Conservation (phyloP, 2,888 invertebrate species). For the Stegana nigrithorax region DNA sequence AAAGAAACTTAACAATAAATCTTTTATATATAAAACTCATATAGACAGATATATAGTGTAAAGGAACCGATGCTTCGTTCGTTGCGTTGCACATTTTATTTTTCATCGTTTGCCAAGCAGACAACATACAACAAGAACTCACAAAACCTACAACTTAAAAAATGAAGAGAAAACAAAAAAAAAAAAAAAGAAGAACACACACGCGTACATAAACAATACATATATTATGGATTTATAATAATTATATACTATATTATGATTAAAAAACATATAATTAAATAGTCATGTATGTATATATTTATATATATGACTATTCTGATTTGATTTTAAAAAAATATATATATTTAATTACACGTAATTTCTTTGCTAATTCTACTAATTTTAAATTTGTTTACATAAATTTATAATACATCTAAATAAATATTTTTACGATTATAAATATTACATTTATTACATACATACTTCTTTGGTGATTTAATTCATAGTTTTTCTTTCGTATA, state of each 20-base stretch:
- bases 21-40: constrained; percentile 39
- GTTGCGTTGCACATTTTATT: constrained; percentile 56
- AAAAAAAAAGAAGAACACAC: constrained; percentile 29
- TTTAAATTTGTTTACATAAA: constrained; percentile 53
- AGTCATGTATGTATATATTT: neutral
- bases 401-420: constrained; percentile 28
- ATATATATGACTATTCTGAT: constrained; percentile 24
- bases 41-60: neutral
- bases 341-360: constrained; percentile 35
- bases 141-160: constrained; percentile 30
- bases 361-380: constrained; percentile 36
- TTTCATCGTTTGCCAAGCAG: constrained; percentile 60
- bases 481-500: constrained; percentile 42
- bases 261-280: constrained; percentile 12
- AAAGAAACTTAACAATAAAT: constrained; percentile 45
- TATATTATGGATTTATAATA: constrained; percentile 34
- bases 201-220: constrained; percentile 27
- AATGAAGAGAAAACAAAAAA: constrained; percentile 14
- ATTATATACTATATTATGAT: constrained; percentile 35
- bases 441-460: constrained; percentile 7
- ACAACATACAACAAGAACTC: constrained; percentile 33
- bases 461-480: constrained; percentile 58
- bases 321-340: constrained; percentile 54
- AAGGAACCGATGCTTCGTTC: constrained; percentile 47
- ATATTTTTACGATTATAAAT: constrained; percentile 18